phyloP scores from a whole-genome alignment of 1,140 invertebrate species.

The Whitmania pigra region DNA sequence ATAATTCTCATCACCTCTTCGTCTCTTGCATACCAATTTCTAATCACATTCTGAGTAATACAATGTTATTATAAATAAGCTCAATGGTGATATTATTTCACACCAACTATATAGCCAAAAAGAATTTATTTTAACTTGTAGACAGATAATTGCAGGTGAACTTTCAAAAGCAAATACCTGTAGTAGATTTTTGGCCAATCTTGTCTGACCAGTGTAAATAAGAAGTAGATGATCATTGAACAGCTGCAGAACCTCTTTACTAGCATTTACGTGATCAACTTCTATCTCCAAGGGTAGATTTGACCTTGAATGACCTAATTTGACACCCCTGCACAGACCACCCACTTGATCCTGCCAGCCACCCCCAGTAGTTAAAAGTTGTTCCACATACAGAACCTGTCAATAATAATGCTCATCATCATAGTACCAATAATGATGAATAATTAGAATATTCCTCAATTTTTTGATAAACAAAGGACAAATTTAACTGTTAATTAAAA shows the following conservation, averaged over 20 bases:
- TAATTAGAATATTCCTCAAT: too few species aligned
- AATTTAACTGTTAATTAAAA: too few species aligned
- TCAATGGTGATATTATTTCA: not conserved
- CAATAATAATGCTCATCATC: not conserved
- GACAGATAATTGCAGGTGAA: too few species aligned
- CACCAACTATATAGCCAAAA: too few species aligned
- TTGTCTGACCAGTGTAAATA: conserved; percentile 49
- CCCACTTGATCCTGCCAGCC: conserved; percentile 51
- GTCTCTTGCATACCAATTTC: conserved; percentile 47
- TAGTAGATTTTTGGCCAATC: conserved; percentile 47
- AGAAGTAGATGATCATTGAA: conserved; percentile 43
- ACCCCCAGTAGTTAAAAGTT: conserved; percentile 48
- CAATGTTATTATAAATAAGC: not conserved
- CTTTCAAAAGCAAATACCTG: conserved; percentile 33
- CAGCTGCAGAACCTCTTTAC: conserved; percentile 30
- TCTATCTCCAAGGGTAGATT: conserved; percentile 39
- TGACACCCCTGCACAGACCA: conserved; percentile 43
- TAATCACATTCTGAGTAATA: conserved; percentile 42
- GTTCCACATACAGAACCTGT: conserved; percentile 46
- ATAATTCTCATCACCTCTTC: conserved; percentile 24
- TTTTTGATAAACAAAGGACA: not conserved
- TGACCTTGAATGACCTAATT: conserved; percentile 39
- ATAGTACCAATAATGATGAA: too few species aligned
- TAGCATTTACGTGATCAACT: conserved; percentile 33
- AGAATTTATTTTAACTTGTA: too few species aligned